phyloP scores from a whole-genome alignment of 2,113 vertebrate genomes.

The Tragelaphus scriptus region DNA sequence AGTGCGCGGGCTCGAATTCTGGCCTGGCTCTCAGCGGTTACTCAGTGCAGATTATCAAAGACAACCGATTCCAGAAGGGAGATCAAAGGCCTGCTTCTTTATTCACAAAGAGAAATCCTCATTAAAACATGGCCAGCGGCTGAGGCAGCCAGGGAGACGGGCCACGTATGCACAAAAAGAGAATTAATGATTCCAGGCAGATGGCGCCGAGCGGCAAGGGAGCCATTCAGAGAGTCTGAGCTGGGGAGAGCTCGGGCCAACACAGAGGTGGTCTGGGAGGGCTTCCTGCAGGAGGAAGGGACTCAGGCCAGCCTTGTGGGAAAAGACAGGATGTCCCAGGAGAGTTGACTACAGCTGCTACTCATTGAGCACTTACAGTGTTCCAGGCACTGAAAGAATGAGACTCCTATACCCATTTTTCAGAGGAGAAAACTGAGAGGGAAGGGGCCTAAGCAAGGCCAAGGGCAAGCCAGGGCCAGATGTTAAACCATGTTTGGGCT shows the following conservation, averaged over 20 bases:
- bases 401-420: not conserved
- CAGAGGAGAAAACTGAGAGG: not conserved
- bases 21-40: not conserved
- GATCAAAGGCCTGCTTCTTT: conserved; percentile 53
- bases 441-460: accelerated
- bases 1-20: not conserved
- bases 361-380: not conserved
- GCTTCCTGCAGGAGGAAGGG: not conserved
- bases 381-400: not conserved
- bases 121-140: conserved; percentile 39
- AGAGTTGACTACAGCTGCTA: not conserved
- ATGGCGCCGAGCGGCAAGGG: not conserved
- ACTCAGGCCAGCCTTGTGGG: not conserved
- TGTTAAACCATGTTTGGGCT: not conserved
- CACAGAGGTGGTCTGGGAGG: not conserved
- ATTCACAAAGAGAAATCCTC: conserved; percentile 42
- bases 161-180: not conserved
- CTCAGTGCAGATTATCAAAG: conserved; percentile 28
- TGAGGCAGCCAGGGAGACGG: not conserved
- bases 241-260: not conserved
- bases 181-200: not conserved
- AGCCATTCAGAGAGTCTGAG: not conserved
- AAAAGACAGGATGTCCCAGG: not conserved
- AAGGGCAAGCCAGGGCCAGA: not conserved
- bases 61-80: not conserved